A percentile compares a stretch with the other conserved stretches of the same genome.
phyloP scores from a whole-genome alignment of 2,888 invertebrate species.

The Cryptocheilus praepositus region DNA sequence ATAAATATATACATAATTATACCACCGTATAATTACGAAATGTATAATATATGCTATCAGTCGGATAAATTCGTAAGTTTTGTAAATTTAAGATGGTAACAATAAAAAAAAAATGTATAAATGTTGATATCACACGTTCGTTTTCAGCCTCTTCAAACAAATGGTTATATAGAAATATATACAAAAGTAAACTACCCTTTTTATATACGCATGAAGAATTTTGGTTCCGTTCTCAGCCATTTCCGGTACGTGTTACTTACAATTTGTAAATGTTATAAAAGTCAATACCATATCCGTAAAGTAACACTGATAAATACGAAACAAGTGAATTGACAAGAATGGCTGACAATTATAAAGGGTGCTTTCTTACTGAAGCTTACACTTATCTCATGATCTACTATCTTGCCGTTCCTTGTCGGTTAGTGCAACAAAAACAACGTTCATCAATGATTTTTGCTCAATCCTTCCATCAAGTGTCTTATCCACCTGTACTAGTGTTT shows the following conservation, averaged over 20 bases:
- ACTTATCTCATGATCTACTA: conserved; percentile 75
- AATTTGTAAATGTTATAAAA: too few relatives aligned
- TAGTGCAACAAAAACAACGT: conserved; percentile 97
- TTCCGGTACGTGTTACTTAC: too few relatives aligned
- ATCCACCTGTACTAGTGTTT: conserved; percentile 91
- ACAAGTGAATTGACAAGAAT: conserved; percentile 12
- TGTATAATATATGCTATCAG: background rate
- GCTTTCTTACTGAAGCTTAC: conserved; percentile 59
- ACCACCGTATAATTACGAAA: background rate
- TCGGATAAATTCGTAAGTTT: background rate
- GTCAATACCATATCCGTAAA: too few relatives aligned
- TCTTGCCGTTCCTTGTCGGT: conserved; percentile 89
- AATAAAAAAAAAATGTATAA: too few relatives aligned
- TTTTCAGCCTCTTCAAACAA: background rate
- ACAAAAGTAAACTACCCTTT: too few relatives aligned
- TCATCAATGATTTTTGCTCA: conserved; percentile 87
- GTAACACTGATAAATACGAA: conserved; percentile 1
- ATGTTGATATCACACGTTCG: background rate
- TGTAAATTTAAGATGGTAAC: conserved; percentile 3
- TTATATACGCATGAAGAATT: too few relatives aligned
- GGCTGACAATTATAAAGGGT: background rate
- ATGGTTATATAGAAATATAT: too few relatives aligned
- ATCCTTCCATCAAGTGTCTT: conserved; percentile 89
- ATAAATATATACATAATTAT: background rate
- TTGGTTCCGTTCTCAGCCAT: too few relatives aligned